Percentiles rank a stretch among this genome's conserved stretches.
Conservation (phyloP, 2,113 vertebrate genomes). For the Ciconia maguari region DNA sequence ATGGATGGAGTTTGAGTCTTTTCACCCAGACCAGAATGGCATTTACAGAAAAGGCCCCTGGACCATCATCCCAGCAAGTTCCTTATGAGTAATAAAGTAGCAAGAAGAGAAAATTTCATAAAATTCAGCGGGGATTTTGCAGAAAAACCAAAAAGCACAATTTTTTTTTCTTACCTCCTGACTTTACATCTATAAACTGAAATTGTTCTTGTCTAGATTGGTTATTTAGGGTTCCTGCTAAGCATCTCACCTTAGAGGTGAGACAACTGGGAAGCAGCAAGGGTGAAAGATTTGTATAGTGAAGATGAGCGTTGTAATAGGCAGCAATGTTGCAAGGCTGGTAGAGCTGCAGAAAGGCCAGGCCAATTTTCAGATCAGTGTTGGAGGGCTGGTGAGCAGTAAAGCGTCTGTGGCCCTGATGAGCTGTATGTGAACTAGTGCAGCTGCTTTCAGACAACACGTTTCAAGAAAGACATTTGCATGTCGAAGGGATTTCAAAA, state of each 20-base stretch:
- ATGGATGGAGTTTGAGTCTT: neutral
- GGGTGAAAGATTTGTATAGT: neutral
- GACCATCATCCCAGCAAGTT: neutral
- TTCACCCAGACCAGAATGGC: neutral
- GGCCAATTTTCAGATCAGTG: accelerated
- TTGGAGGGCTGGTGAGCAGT: neutral
- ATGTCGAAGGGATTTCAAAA: neutral
- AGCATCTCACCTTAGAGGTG: neutral
- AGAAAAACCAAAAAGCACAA: neutral
- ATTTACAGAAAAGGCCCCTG: neutral
- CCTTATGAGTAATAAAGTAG: neutral
- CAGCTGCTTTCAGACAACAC: neutral
- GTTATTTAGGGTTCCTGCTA: neutral
- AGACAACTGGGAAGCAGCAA: neutral
- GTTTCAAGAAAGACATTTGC: neutral
- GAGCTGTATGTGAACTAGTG: neutral
- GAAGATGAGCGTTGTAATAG: accelerated
- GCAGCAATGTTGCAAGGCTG: neutral
- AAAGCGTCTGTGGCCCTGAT: neutral
- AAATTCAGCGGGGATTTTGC: neutral
- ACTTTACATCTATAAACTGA: neutral
- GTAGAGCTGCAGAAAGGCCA: neutral
- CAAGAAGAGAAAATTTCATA: neutral
- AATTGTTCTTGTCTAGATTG: neutral
- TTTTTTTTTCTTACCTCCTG: neutral